Evolutionary conservation across 2,113 vertebrate species (phyloP), one percentile per base, ranked within the genome.

Genomic region (Garra rufa): DNA sequence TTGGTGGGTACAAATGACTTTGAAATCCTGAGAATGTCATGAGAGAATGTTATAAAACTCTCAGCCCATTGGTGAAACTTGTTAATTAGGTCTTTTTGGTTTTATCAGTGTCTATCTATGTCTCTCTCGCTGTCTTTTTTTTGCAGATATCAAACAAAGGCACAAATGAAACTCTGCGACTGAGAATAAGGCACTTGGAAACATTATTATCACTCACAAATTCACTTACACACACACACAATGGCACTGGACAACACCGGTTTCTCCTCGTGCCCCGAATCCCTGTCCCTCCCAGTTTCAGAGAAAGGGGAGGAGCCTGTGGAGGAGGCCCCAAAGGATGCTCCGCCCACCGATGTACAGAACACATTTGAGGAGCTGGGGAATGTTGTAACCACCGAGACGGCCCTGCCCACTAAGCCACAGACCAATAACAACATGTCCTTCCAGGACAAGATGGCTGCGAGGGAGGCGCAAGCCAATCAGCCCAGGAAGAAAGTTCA

Each of bases 381-480:
- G 30, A 90, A 91, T 1, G 91, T 93, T 1, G 92, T 94, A 80
- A 93, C 94, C 86, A 92, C 93, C 0, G 94, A 95, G 82, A 91
- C 87, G 2, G 76, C 81, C 2, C 85, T 83, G 0, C 85, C 92
- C 26, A 87, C 90, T 4, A 85, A 91, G 0, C 9, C 87, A 46
- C 0, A 76, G 2, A 46, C 34, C 48, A 93, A 90, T 76, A 92
- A 93, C 88, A 92, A 76, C n/a, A 86, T 91, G 88, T 92, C 94
- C 2, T 94, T 95, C 84, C 93, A 94, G 89, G 83, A 78, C 87
- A 95, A 95, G 87, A 88, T 95, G 87, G 93, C 93, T 0, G 94
- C 94, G 65, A 89, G 94, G 11, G 92, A 94, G 78, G 92, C 92
- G 46, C 89, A 88, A 2, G 93, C 91, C 84, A 92, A 92, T 30